These are phyloP conservation scores for Brachyrhaphis roseni DNA, from an alignment of 2,797 vertebrate genomes.

Conservation along the genomic window DNA sequence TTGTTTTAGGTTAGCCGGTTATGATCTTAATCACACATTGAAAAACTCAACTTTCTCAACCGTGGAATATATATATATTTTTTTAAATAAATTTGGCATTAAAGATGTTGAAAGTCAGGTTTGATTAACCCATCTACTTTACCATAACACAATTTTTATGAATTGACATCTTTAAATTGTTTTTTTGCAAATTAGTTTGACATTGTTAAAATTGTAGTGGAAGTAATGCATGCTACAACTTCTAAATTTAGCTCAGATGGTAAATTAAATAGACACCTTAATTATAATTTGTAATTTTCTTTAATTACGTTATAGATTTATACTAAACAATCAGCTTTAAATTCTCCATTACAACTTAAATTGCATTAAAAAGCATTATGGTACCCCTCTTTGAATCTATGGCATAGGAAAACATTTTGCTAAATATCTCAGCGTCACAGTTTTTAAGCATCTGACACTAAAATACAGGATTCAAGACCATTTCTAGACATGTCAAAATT, in stretches of 20 bases:
- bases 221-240: neutral
- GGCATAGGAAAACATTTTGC: neutral
- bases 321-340: neutral
- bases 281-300: neutral
- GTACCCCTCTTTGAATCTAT: neutral
- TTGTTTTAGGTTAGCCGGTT: neutral
- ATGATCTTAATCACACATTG: neutral
- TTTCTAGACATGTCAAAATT: neutral
- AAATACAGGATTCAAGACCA: neutral
- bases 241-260: neutral
- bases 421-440: neutral
- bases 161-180: neutral
- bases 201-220: neutral
- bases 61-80: neutral
- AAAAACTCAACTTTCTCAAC: neutral
- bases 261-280: neutral
- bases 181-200: neutral
- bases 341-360: neutral
- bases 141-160: neutral
- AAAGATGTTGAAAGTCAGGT: neutral
- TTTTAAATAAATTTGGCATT: neutral
- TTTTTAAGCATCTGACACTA: neutral
- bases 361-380: neutral
- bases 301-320: neutral
- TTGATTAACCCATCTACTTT: neutral